Evolutionary conservation across 2,113 vertebrate genomes (phyloP).

Genomic region (Galeopterus variegatus): DNA sequence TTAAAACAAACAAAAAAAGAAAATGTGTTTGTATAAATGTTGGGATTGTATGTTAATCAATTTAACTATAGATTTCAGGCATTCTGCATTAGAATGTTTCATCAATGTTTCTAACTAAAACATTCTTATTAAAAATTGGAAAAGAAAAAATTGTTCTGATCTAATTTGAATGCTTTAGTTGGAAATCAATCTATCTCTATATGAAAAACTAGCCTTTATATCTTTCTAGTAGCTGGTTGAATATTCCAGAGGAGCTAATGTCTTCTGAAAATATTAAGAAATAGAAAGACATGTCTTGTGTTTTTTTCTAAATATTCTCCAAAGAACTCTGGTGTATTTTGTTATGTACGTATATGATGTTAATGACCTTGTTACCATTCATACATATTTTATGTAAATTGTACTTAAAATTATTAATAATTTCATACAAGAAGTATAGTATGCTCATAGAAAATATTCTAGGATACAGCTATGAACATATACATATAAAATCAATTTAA

Average conservation of each 20-base stretch:
- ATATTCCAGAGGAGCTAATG: not conserved
- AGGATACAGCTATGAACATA: not conserved
- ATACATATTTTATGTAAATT: not conserved
- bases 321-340: not conserved
- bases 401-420: constrained; percentile 10
- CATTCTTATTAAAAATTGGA: not conserved
- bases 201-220: not conserved
- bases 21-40: not conserved
- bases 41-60: not conserved
- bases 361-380: not conserved
- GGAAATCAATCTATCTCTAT: not conserved
- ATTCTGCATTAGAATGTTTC: not conserved
- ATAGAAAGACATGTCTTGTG: not conserved
- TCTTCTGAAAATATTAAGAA: constrained; percentile 31
- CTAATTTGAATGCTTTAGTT: not conserved
- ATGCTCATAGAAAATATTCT: constrained; percentile 13
- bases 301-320: not conserved
- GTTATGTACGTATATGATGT: not conserved
- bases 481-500: not conserved
- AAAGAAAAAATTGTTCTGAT: not conserved
- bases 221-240: not conserved
- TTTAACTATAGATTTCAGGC: not conserved
- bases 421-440: not conserved
- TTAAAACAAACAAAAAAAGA: not conserved
- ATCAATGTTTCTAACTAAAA: constrained; percentile 4